These are phyloP conservation scores for Vanessa cardui DNA, from an alignment of 2,888 invertebrate species.

Conservation along the genomic window DNA sequence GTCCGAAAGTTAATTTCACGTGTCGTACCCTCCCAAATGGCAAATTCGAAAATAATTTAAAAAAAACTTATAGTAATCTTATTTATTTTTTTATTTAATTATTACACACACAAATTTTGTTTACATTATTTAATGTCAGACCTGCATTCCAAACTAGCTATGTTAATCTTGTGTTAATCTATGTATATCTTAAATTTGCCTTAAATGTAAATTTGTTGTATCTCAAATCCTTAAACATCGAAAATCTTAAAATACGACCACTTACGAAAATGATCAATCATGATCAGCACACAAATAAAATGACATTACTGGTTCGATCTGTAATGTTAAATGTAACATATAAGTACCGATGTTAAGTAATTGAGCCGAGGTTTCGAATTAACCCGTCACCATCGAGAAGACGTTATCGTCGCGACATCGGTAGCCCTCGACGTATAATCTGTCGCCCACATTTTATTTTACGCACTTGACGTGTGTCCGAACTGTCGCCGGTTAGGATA, in stretches of 20 bases:
- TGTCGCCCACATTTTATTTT: constrained; percentile 47
- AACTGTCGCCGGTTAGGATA: constrained; percentile 44
- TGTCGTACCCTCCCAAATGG: no score
- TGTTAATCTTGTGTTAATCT: no score
- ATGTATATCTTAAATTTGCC: not conserved
- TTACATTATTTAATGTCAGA: no score
- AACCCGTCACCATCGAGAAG: constrained; percentile 61
- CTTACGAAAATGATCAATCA: not conserved
- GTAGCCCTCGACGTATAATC: constrained; percentile 58
- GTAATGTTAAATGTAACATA: not conserved
- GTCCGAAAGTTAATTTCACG: no score
- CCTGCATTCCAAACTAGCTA: no score
- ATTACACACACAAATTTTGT: no score
- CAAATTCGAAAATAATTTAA: no score
- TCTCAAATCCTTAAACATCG: no score
- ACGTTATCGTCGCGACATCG: constrained; percentile 38
- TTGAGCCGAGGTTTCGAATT: constrained; percentile 64
- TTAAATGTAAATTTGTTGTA: not conserved
- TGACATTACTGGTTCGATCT: not conserved
- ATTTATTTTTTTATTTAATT: no score
- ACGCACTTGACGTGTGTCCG: constrained; percentile 53
- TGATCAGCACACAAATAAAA: not conserved
- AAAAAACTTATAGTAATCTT: no score
- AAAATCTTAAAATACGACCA: not conserved
- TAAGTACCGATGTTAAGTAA: constrained; percentile 52